Base-by-base conservation (phyloP, 2,888 invertebrate species). In the Scrobipalpa atriplicella region DNA sequence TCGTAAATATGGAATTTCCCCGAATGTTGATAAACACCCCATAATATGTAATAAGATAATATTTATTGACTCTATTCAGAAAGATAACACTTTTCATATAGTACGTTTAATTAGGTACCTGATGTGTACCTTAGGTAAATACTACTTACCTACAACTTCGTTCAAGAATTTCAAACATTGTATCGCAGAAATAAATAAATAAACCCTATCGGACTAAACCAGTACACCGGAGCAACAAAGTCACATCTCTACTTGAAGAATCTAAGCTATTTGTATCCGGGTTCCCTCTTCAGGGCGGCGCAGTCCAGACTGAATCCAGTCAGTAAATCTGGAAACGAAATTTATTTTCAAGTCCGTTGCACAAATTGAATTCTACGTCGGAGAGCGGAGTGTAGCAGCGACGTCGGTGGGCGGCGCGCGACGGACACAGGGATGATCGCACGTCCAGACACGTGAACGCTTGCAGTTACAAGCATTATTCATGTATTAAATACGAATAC, bases 321-420 rank as follows among this genome's bases (percentile, higher is more conserved):
- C 16, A 21, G 58, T 58, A 58, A 58, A 58, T 58, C 58, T 58
- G 38, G 38, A 66, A 73, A 67, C 67, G 69, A 65, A 75, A 78
- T 77, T 75, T 76, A 78, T 78, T 77, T 75, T 75, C 68, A 67
- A 67, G 73, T 54, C 65, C 47, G 67, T 51, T 58, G 65, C 70
- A 74, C 72, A 74, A 76, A 77, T 76, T 79, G 69, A 77, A 78
- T 75, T 73, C 72, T 69, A 16, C 29, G 39, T 29, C 16, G 29
- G 56, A 56, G 58, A 9, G n/a, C n/a, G 29, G 58, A 36, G 16
- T 16, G 36, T 38, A 58, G n/a, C 58, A 9, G 36, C n/a, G 29
- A 7, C 6, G 36, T n/a, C 13, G 0, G n/a, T 5, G 10, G 10
- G 8, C 36, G n/a, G 2, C n/a, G 16, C 10, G n/a, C 11, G 29